Percentiles rank a stretch among this genome's conserved stretches.
Evolutionary conservation across 2,888 invertebrate species (phyloP).

Genomic region (Saturnia japonica): DNA sequence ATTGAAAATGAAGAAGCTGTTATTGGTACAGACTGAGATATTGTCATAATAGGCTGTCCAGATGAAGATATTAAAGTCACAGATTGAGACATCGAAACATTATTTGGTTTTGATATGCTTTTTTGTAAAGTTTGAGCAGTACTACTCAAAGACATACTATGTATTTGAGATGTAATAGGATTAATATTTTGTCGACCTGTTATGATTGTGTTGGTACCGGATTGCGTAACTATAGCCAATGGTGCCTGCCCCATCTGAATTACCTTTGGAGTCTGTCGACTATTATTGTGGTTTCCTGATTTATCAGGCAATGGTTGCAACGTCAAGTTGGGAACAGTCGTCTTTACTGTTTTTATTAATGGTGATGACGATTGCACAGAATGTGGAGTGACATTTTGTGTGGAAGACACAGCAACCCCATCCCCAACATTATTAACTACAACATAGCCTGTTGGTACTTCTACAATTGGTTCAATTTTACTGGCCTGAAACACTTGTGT

Average conservation of each 20-base stretch:
- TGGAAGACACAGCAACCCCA: constrained; percentile 67
- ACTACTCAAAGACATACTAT: constrained; percentile 68
- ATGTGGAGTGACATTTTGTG: constrained; percentile 71
- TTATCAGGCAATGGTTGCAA: constrained; percentile 76
- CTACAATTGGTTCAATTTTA: constrained; percentile 91
- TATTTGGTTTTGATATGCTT: constrained; percentile 59
- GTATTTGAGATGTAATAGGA: constrained; percentile 77
- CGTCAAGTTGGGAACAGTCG: constrained; percentile 71
- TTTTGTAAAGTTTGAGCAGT: constrained; percentile 64
- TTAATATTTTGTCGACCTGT: constrained; percentile 69
- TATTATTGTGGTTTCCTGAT: constrained; percentile 50
- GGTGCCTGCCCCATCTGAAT: constrained; percentile 69
- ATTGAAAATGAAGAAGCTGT: constrained; percentile 64
- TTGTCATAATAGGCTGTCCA: constrained; percentile 77
- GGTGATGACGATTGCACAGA: constrained; percentile 69
- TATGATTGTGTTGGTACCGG: constrained; percentile 57
- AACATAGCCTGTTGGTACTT: constrained; percentile 87
- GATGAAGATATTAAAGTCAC: constrained; percentile 73
- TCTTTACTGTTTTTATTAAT: constrained; percentile 66
- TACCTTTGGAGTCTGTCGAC: constrained; percentile 72
- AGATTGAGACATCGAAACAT: constrained; percentile 70
- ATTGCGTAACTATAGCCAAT: constrained; percentile 58
- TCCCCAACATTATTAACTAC: constrained; percentile 85
- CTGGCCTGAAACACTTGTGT: constrained; percentile 93
- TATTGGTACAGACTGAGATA: constrained; percentile 72